Base-by-base conservation (phyloP, 1,140 invertebrate genomes). In the Anoplophora glabripennis region DNA sequence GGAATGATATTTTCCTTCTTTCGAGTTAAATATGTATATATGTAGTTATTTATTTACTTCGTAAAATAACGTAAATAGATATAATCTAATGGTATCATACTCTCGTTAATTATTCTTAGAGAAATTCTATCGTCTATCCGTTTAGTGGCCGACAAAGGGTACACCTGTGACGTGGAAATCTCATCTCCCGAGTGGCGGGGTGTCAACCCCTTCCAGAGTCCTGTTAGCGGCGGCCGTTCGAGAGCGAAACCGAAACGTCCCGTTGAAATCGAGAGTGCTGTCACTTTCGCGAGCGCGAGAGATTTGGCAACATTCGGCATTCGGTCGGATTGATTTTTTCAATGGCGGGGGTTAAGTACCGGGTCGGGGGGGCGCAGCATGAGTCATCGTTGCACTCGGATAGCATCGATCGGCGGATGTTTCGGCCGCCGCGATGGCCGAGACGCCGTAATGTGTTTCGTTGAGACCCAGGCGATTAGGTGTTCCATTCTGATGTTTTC, bases 281-380 rank as follows among this genome's bases (percentile, higher is more conserved):
- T 61, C 53, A 55, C 17, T 53, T 42, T 35, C 52, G 40, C 18
- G 45, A 17, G 21, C 12, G 37, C 44, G 45, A 51, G 61, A 71
- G 67, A 68, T 72, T 72, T 69, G 70, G 70, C 69, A 72, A 71
- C 71, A 72, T 71, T 71, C 71, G 70, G 64, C 68, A 72, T 72
- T 72, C 69, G 21, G 63, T 62, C 38, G 67, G 68, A 72, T 71
- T 71, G 71, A 72, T 72, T 71, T 71, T 71, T 72, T 72, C 63
- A 60, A 37, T 54, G 57, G 44, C 57, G 64, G 60, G 65, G 60
- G 61, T 48, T 45, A 42, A 55, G 46, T 55, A 49, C 21, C 21
- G 21, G 21, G 21, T 28, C 35, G 55, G 67, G 54, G 62, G 58
- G 57, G 69, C 62, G 64, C 61, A 61, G 68, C 65, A 65, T 71